Percentiles rank a stretch among this genome's conserved stretches.
Conservation (phyloP, 2,888 invertebrate genomes). For the Scaptomyza reducta region DNA sequence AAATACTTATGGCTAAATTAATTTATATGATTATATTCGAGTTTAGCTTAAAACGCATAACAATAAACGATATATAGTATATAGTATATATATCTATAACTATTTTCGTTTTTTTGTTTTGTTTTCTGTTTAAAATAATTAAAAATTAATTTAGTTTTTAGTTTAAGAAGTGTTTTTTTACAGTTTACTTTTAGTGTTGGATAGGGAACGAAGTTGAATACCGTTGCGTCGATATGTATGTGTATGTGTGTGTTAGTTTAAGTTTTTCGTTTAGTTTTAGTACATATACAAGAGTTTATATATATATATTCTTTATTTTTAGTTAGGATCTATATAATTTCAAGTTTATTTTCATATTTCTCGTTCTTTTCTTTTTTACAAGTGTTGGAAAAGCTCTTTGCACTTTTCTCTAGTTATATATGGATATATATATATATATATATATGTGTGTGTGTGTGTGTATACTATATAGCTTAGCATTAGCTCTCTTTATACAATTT, state of each 20-base stretch:
- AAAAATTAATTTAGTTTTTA: slow-evolving; percentile 35
- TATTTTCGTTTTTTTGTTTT: slow-evolving; percentile 9
- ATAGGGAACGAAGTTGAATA: slow-evolving; percentile 59
- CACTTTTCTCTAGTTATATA: slow-evolving; percentile 32
- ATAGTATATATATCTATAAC: slow-evolving; percentile 9
- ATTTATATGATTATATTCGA: slow-evolving; percentile 67
- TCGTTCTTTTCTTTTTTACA: slow-evolving; percentile 50
- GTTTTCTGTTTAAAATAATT: slow-evolving; percentile 2
- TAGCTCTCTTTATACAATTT: slow-evolving; percentile 72
- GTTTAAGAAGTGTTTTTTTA: slow-evolving; percentile 48
- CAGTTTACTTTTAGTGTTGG: slow-evolving; percentile 61
- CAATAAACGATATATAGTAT: slow-evolving; percentile 71
- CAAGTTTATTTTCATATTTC: slow-evolving; percentile 35
- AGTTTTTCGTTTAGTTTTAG: slow-evolving; percentile 49
- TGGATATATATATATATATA: slow-evolving; percentile 18
- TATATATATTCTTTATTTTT: slow-evolving; percentile 16
- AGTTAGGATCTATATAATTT: slow-evolving; percentile 51
- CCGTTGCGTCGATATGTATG: slow-evolving; percentile 50
- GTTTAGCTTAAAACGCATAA: slow-evolving; percentile 75
- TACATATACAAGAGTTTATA: slow-evolving; percentile 18
- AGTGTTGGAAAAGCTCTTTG: slow-evolving; percentile 33
- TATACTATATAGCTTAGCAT: slow-evolving; percentile 51
- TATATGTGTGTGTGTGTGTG: background rate
- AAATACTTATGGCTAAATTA: slow-evolving; percentile 57
- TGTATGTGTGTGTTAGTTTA: slow-evolving; percentile 12